Percentiles rank a stretch among this genome's conserved stretches.
These are phyloP conservation scores for Elachura formosa DNA, from an alignment of 2,113 vertebrate species.

Conservation along the genomic window DNA sequence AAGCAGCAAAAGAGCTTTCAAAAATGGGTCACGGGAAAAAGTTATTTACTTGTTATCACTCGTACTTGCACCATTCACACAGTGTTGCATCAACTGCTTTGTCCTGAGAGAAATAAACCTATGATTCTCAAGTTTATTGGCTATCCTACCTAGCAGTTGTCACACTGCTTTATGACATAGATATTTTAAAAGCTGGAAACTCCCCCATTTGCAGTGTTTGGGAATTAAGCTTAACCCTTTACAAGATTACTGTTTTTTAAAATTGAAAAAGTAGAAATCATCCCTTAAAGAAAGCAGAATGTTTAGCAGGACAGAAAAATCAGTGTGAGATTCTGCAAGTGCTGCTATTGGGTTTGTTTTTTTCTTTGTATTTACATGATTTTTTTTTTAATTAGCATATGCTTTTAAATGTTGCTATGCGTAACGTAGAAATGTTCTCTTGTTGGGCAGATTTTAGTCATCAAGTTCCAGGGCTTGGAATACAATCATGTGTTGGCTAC, in stretches of 20 bases:
- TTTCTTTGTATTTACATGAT: background rate
- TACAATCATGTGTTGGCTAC: background rate
- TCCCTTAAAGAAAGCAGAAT: background rate
- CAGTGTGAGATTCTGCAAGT: background rate
- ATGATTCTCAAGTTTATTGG: background rate
- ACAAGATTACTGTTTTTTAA: background rate
- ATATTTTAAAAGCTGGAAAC: background rate
- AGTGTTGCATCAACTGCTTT: background rate
- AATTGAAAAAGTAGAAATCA: background rate
- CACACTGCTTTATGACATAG: background rate
- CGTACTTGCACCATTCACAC: background rate
- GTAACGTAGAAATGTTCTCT: background rate
- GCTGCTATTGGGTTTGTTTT: background rate
- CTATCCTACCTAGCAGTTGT: background rate
- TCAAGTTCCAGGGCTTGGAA: background rate
- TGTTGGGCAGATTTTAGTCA: background rate
- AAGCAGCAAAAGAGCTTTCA: background rate
- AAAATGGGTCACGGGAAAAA: background rate
- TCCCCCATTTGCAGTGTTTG: background rate
- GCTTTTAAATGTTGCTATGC: background rate
- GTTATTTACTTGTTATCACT: background rate
- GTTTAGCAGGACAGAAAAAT: background rate
- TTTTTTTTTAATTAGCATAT: background rate
- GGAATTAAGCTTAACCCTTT: background rate
- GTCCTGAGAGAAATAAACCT: background rate